phyloP scores from a whole-genome alignment of 1,140 invertebrate species.

The Laupala kohalensis region DNA sequence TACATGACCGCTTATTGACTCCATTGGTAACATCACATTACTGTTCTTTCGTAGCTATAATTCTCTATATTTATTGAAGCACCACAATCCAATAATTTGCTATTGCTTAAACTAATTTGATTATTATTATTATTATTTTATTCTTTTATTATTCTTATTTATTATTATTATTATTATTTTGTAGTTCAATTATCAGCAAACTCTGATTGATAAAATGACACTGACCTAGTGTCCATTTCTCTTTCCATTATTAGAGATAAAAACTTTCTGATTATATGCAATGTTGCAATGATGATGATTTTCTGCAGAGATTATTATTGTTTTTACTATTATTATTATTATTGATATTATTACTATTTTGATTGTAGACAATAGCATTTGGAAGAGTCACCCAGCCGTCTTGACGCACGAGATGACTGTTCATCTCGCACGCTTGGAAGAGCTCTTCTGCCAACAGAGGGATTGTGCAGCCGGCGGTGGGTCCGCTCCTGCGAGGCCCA shows the following conservation, averaged over 20 bases:
- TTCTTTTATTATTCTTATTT: neutral
- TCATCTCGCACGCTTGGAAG: constrained; percentile 23
- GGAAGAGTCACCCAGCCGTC: neutral
- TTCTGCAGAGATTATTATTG: neutral
- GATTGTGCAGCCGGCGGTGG: neutral
- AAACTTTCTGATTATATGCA: neutral
- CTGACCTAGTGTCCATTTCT: neutral
- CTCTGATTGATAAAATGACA: neutral
- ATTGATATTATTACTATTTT: neutral
- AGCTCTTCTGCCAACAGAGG: constrained; percentile 28
- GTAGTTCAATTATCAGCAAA: neutral
- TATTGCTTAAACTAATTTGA: no score
- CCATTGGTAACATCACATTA: no score
- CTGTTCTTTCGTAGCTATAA: no score
- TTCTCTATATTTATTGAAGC: no score
- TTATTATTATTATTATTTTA: neutral
- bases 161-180: neutral
- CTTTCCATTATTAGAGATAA: neutral
- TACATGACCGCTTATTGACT: no score
- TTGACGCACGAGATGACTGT: neutral
- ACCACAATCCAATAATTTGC: no score
- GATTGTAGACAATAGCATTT: neutral
- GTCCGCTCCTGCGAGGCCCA: constrained; percentile 7
- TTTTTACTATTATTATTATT: neutral
- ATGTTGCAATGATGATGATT: neutral